phyloP scores from a whole-genome alignment of 2,113 vertebrate species.

The Oreochromis niloticus region DNA sequence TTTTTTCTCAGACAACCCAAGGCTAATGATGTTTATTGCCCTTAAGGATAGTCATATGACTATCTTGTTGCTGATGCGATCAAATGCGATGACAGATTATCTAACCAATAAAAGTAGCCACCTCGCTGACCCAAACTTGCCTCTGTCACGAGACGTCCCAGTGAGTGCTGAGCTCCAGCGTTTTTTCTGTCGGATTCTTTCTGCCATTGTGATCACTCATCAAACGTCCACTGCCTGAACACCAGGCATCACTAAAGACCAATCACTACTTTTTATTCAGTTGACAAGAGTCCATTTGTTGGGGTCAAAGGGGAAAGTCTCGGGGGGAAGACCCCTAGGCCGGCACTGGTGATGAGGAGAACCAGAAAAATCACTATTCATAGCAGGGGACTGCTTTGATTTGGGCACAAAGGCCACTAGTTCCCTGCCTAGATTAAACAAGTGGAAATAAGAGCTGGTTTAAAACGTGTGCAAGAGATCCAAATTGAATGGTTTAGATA shows the following conservation, averaged over 20 bases:
- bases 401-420: slow-evolving; percentile 52
- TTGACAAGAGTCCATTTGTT: slow-evolving; percentile 67
- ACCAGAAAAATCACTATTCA: slow-evolving; percentile 54
- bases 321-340: slow-evolving; percentile 50
- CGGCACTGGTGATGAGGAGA: slow-evolving; percentile 39
- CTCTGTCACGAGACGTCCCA: background rate
- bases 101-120: background rate
- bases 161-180: background rate
- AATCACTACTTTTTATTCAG: slow-evolving; percentile 53
- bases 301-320: slow-evolving; percentile 71
- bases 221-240: slow-evolving; percentile 26
- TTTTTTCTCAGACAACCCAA: background rate
- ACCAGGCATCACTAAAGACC: slow-evolving; percentile 59
- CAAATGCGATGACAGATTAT: background rate
- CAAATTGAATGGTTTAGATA: slow-evolving; percentile 60
- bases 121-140: background rate
- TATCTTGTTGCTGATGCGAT: background rate
- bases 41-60: background rate
- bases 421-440: slow-evolving; percentile 47
- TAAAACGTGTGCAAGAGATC: slow-evolving; percentile 34
- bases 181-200: background rate
- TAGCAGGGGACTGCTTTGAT: slow-evolving; percentile 58
- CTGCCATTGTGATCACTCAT: slow-evolving; percentile 28
- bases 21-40: background rate
- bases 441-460: slow-evolving; percentile 37